Evolutionary conservation across 1,140 invertebrate species (phyloP), one percentile per base, ranked within the genome.

Genomic region (Lepidotrigona ventralis): DNA sequence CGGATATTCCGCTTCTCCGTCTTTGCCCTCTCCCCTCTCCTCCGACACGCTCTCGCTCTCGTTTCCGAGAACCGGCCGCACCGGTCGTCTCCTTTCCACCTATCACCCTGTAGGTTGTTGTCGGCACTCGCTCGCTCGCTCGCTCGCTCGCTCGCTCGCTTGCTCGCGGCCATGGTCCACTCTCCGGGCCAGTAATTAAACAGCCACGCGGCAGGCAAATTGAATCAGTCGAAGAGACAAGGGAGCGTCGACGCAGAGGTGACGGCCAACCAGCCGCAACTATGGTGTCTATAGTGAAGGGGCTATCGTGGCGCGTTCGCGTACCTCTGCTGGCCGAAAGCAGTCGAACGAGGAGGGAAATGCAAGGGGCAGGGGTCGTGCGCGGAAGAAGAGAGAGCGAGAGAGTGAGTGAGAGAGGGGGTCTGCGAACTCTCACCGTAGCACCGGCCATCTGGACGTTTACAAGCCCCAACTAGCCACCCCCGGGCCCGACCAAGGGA

Each of bases 221-320:
- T 94, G 93, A 94, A 94, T 94, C 93, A 93, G 93, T 93, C 92
- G 87, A 92, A 93, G 92, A 94, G 93, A 94, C 93, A 93, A 94
- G 93, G 93, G 91, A 92, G 86, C 92, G 91, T 93, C 86, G 92
- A 94, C 92, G 90, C 92, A 93, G 93, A 93, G 92, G 91, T 93
- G 93, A 94, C 93, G 93, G 92, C 92, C 93, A 92, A 93, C 93
- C 91, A 91, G 91, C 93, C 93, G 90, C 93, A 94, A 92, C 92
- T 93, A 93, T 92, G 90, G 91, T 90, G 87, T 93, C 91, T 90
- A 91, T 92, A 90, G 86, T 91, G 88, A 85, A 88, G 84, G 87
- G 83, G 82, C 86, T 83, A 90, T 89, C 86, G 84, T 79, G 86
- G 78, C 69, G 72, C 77, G 85, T 83, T 86, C 85, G 81, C 84